Base-by-base conservation (phyloP, 2,888 invertebrate genomes). In the Clunio marinus region DNA sequence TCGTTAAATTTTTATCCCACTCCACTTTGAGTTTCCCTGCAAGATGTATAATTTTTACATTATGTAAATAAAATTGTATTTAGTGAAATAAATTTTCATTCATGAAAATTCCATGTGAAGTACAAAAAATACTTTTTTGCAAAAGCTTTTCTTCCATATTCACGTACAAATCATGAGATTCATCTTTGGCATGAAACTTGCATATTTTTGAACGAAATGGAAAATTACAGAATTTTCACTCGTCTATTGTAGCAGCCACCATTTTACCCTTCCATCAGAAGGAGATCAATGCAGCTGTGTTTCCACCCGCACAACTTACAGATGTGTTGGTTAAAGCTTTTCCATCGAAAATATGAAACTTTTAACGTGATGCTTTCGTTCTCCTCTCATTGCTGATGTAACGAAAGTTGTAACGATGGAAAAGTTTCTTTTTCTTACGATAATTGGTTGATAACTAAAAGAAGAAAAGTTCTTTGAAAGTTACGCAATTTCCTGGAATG, bases 51-150 rank as follows among this genome's bases (percentile, higher is more conserved):
- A 57, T 57, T 57, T 25, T 17, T 5, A 27, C 57, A 57, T 57
- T 57, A 57, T 57, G 57, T 57, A 57, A 57, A 57, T 24, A 24
- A 57, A 25, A 57, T 27, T 27, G 57, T 25, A 57, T 57, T 57
- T 27, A 57, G 25, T 57, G 25, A 27, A 57, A 24, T 55, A 66
- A 55, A 66, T 66, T 66, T 66, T 66, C 66, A 66, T 66, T 66
- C 66, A 66, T 51, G 55, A 66, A 66, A 32, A 4, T 63, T 63
- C 45, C 27, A 63, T 46, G 37, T 27, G 35, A 22, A n/a, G n/a
- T n/a, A n/a, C n/a, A 51, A 62, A 37, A 22, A 10, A 62, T 10
- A 32, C 41, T 62, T 62, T 62, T 60, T 28, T 32, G 35, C 35
- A 32, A 5, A 32, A n/a, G n/a, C 22, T 51, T 22, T 51, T 51